Evolutionary conservation across 2,797 vertebrate species (phyloP).

Genomic region (Euthynnus affinis): DNA sequence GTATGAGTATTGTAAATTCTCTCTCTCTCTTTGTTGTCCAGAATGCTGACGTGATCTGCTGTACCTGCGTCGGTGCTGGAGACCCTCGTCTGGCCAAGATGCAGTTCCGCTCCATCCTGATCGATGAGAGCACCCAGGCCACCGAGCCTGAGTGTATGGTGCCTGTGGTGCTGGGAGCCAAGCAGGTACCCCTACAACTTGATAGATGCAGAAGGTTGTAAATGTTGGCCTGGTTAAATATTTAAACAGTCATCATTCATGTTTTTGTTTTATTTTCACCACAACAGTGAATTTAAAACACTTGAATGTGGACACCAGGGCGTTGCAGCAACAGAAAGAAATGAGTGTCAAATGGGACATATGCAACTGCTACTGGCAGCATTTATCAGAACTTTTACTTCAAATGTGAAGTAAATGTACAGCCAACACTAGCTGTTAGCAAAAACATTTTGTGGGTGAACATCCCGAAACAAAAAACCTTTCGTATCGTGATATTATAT

Average conservation of each 20-base stretch:
- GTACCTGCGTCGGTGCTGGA: slow-evolving; percentile 96
- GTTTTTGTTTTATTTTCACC: not conserved
- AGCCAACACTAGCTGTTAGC: not conserved
- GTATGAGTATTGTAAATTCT: not conserved
- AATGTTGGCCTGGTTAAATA: not conserved
- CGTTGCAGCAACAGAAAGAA: not conserved
- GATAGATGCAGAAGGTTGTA: not conserved
- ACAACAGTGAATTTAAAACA: not conserved
- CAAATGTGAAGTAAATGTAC: not conserved
- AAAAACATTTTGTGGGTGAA: not conserved
- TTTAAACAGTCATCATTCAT: no score
- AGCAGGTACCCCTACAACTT: slow-evolving; percentile 88
- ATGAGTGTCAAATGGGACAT: no score
- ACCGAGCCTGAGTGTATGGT: slow-evolving; percentile 99
- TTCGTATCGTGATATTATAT: not conserved
- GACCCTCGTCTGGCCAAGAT: slow-evolving; percentile 98
- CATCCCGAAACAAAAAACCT: not conserved
- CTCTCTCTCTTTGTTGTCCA: slow-evolving; percentile 61
- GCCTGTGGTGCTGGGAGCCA: slow-evolving; percentile 96
- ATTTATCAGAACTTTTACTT: not conserved
- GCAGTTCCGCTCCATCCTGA: slow-evolving; percentile 99
- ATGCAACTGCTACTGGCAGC: not conserved
- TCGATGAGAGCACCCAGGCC: slow-evolving; percentile 98
- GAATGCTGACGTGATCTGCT: slow-evolving; percentile 99
- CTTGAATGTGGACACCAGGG: not conserved